A percentile compares a stretch with the other conserved stretches of the same genome.
phyloP scores from a whole-genome alignment of 2,113 vertebrate species.

The Sisor rabdophorus region DNA sequence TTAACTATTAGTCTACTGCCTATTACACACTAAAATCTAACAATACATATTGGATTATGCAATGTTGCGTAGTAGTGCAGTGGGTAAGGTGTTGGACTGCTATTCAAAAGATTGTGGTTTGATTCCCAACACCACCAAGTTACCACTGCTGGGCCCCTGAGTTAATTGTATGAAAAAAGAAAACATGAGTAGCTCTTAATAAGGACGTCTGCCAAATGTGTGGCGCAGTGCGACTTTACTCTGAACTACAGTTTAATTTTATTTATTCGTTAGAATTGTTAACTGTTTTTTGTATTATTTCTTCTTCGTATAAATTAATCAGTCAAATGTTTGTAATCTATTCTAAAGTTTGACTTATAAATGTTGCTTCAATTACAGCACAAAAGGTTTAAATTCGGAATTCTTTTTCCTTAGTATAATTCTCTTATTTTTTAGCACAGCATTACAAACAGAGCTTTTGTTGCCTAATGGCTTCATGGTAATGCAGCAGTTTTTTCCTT shows the following conservation, averaged over 20 bases:
- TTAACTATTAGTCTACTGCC: background rate
- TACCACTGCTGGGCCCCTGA: no score
- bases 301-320: background rate
- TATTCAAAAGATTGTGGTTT: no score
- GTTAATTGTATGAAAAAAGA: no score
- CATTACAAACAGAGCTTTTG: constrained; percentile 40
- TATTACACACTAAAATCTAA: no score
- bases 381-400: background rate
- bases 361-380: constrained; percentile 5
- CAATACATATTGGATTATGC: no score
- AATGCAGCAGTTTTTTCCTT: constrained; percentile 34
- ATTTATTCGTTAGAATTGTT: background rate
- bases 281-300: background rate
- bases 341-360: constrained; percentile 7
- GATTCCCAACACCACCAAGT: no score
- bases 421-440: constrained; percentile 34
- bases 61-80: no score
- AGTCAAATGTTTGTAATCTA: background rate
- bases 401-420: constrained; percentile 14
- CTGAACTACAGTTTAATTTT: no score
- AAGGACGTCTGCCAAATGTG: no score
- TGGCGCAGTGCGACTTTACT: no score
- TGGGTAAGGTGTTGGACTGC: no score
- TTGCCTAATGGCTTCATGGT: constrained; percentile 32
- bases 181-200: no score